Percentiles rank a stretch among this genome's conserved stretches.
Evolutionary conservation across 2,888 invertebrate genomes (phyloP).

Genomic region (Ormyrus pomaceus): DNA sequence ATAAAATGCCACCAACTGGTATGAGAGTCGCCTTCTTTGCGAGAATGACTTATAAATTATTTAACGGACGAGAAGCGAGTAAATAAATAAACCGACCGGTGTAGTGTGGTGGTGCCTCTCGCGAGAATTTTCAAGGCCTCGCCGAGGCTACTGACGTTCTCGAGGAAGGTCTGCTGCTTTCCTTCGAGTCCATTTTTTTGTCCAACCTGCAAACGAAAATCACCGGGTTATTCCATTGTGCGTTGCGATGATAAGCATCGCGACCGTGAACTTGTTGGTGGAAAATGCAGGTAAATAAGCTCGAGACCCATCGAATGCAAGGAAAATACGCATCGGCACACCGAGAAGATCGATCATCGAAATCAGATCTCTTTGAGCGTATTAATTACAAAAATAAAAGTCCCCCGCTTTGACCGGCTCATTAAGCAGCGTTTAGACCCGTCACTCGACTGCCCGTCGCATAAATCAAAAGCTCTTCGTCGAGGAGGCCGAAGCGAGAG

Average conservation of each 20-base stretch:
- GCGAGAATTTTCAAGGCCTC: slow-evolving; percentile 17
- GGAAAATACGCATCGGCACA: no score
- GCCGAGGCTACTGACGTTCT: slow-evolving; percentile 67
- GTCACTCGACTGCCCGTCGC: slow-evolving; percentile 1
- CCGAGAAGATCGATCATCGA: background rate
- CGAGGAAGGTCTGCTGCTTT: slow-evolving; percentile 70
- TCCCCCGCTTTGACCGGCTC: background rate
- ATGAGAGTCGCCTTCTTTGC: slow-evolving; percentile 27
- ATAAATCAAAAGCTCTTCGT: background rate
- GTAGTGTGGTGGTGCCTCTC: background rate
- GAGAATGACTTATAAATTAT: slow-evolving; percentile 31
- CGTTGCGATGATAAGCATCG: background rate
- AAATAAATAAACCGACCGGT: background rate
- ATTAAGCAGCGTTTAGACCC: slow-evolving; percentile 28
- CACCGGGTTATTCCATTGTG: background rate
- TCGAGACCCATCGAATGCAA: no score
- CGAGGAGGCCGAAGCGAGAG: background rate
- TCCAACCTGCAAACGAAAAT: slow-evolving; percentile 64
- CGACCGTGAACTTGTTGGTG: no score
- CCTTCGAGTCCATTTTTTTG: slow-evolving; percentile 66
- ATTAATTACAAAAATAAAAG: background rate
- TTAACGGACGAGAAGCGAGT: slow-evolving; percentile 1
- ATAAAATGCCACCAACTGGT: slow-evolving; percentile 52
- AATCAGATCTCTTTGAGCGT: background rate
- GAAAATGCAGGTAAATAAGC: no score